These are phyloP conservation scores for Coptodon rendalli DNA, from an alignment of 2,113 vertebrate genomes.

Conservation along the genomic window DNA sequence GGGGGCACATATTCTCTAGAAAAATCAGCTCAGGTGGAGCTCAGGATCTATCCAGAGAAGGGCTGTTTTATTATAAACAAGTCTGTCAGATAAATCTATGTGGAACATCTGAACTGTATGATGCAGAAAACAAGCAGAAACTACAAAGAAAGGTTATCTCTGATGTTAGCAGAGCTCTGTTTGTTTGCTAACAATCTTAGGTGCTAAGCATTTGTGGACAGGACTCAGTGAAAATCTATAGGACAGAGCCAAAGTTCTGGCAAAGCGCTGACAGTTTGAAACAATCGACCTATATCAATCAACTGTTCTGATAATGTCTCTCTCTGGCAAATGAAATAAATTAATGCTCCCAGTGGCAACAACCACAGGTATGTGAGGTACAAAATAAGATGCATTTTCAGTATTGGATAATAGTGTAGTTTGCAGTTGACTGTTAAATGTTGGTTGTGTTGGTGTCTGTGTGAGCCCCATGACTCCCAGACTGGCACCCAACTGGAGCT, in stretches of 20 bases:
- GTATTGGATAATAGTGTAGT: background rate
- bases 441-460: background rate
- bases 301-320: background rate
- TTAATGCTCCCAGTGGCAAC: background rate
- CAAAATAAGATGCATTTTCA: background rate
- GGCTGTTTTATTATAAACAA: background rate
- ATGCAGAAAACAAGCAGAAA: background rate
- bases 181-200: background rate
- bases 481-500: background rate
- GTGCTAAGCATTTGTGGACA: background rate
- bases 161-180: background rate
- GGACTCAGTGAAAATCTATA: background rate
- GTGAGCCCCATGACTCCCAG: background rate
- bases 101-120: fast-evolving
- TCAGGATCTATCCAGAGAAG: background rate
- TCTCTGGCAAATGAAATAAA: background rate
- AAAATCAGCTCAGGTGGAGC: background rate
- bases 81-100: background rate
- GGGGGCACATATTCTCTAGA: background rate
- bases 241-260: background rate
- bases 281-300: background rate
- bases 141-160: background rate
- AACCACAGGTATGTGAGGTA: background rate
- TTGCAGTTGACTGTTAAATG: background rate
- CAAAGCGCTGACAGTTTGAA: background rate